phyloP scores from a whole-genome alignment of 1,140 invertebrate genomes.

The Macrotrachela quadricornifera region DNA sequence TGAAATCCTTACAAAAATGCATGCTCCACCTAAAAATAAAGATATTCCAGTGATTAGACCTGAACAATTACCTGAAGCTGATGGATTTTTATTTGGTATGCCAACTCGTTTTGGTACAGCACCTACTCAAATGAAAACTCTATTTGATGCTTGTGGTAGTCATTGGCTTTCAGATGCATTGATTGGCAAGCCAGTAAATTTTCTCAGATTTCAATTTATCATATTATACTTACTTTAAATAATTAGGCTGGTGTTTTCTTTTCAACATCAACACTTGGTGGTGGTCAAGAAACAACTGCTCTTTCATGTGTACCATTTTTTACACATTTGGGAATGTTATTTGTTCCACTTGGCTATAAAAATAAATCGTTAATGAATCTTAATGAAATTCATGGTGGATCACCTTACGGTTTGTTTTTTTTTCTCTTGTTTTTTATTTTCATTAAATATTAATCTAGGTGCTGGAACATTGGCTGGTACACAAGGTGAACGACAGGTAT shows the following conservation, averaged over 20 bases:
- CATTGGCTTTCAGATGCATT: neutral
- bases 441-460: too few species aligned
- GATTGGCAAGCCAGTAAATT: neutral
- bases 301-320: conserved; percentile 4
- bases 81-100: conserved; percentile 7
- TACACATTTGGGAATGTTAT: neutral
- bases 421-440: too few species aligned
- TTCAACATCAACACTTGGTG: neutral
- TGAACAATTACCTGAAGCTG: conserved; percentile 5
- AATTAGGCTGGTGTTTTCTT: conserved; percentile 7
- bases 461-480: too few species aligned
- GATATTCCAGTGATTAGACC: neutral
- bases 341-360: too few species aligned
- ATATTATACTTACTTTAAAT: neutral
- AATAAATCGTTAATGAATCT: too few species aligned
- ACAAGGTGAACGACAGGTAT: too few species aligned
- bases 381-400: too few species aligned
- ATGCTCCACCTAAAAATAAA: neutral
- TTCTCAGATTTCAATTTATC: neutral
- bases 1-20: conserved; percentile 1
- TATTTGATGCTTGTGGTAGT: conserved; percentile 6
- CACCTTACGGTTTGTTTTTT: too few species aligned
- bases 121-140: conserved; percentile 1
- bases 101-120: conserved; percentile 4
- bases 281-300: conserved; percentile 4